These are phyloP conservation scores for Tenodera sinensis DNA, from an alignment of 2,888 invertebrate genomes.

Conservation along the genomic window DNA sequence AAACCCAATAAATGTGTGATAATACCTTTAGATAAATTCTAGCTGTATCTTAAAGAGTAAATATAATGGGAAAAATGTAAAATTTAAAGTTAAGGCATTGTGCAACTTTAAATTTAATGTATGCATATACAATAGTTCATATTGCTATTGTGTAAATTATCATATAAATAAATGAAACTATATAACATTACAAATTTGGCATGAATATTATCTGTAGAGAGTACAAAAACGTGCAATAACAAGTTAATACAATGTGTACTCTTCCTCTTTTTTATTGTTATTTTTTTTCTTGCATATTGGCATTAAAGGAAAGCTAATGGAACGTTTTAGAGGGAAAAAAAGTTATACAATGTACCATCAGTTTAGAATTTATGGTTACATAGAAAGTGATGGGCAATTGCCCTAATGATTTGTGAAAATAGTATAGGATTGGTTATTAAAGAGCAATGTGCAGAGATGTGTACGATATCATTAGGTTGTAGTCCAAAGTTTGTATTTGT, in stretches of 20 bases:
- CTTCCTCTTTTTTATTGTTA: not conserved
- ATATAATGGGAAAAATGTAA: not conserved
- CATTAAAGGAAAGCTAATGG: not conserved
- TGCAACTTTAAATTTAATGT: not conserved
- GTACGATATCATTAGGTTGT: not conserved
- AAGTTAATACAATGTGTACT: not conserved
- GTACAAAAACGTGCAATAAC: slow-evolving; percentile 15
- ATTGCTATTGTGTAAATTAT: not conserved
- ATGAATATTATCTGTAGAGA: not conserved
- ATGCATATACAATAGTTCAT: not conserved
- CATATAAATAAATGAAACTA: not conserved
- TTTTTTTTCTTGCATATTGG: not conserved
- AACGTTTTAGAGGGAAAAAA: not conserved
- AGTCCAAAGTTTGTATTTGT: not conserved
- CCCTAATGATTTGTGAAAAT: not conserved
- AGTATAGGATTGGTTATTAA: not conserved
- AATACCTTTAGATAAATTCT: not conserved
- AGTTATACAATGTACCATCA: not conserved
- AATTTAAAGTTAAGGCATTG: not conserved
- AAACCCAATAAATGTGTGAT: not conserved
- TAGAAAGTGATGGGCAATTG: not conserved
- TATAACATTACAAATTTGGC: not conserved
- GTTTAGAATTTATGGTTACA: not conserved
- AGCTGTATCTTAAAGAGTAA: not conserved
- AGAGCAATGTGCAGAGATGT: not conserved